These are phyloP conservation scores for Acronicta leporina DNA, from an alignment of 2,888 invertebrate species.

Conservation along the genomic window DNA sequence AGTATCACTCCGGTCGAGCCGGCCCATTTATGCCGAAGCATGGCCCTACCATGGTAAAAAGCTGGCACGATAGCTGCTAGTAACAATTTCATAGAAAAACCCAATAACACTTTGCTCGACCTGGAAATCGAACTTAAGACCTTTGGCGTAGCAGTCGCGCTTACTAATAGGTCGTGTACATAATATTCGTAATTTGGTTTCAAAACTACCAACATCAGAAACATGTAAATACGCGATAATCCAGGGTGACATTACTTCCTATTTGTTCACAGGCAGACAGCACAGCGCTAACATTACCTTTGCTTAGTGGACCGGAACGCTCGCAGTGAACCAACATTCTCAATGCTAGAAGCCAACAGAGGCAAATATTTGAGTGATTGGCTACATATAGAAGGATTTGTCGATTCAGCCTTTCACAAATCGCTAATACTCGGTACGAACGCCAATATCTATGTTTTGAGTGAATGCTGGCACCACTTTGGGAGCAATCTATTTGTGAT, in stretches of 20 bases:
- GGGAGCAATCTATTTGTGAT: conserved; percentile 14
- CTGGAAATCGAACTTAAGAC: too few species aligned
- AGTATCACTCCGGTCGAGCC: too few species aligned
- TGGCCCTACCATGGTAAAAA: too few species aligned
- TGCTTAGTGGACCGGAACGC: conserved; percentile 64
- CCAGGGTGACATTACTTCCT: conserved; percentile 20
- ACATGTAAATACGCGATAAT: conserved; percentile 28
- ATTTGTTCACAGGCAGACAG: conserved; percentile 40
- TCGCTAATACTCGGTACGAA: conserved; percentile 32
- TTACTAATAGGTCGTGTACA: too few species aligned
- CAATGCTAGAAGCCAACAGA: conserved; percentile 55
- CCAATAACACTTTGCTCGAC: too few species aligned
- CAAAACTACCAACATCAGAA: background rate
- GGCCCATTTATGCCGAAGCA: too few species aligned
- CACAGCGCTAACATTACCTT: conserved; percentile 70
- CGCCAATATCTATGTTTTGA: conserved; percentile 38
- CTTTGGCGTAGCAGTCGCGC: too few species aligned
- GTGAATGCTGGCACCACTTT: conserved; percentile 23
- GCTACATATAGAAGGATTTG: conserved; percentile 60
- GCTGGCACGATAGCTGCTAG: too few species aligned
- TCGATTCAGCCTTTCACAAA: conserved; percentile 32
- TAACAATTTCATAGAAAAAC: too few species aligned
- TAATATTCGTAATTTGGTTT: background rate
- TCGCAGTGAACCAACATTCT: conserved; percentile 59
- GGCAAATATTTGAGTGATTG: conserved; percentile 79